Evolutionary conservation across 2,888 invertebrate genomes (phyloP), one percentile per base, ranked within the genome.

Genomic region (Lasioglossum leucozonium): DNA sequence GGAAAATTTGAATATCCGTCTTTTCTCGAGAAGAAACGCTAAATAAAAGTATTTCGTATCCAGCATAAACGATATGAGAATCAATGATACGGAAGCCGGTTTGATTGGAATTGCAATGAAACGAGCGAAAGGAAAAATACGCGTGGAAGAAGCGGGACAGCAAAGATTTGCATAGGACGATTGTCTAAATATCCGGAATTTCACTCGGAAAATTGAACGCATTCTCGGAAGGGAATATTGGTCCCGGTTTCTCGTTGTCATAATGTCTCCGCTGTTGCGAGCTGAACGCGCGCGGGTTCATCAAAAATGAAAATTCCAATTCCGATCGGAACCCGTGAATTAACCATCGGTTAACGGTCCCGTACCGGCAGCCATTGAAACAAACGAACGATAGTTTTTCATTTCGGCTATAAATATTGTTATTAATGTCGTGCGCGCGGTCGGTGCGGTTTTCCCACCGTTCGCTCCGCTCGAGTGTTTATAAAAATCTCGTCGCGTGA

Each of bases 241-340:
- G 40, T 13, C 4, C 69, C 40, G 69, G 22, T 44, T 44, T 34
- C 30, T n/a, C 34, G 55, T 22, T 16, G 18, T 10, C 22, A n/a
- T 16, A 62, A 30, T 26, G 30, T 13, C 37, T 47, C 40, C 13
- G 16, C 3, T 22, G n/a, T 42, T 13, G 5, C 44, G 30, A 6
- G 34, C 72, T 11, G 37, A 30, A n/a, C n/a, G 26, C 51, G 10
- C 16, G 65, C 72, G 65, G 62, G 47, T 72, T 87, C 30, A 87
- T 88, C 40, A 86, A 87, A 84, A 87, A 87, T 88, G 72, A 47
- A 88, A 87, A 78, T 71, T 82, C 84, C 75, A 83, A 87, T 85
- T 79, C 65, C 42, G 26, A 81, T 47, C 72, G 44, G 55, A 37
- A 26, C 44, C 40, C 44, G 77, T 30, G 78, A 77, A 83, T 87